Base-by-base conservation (phyloP, 2,797 vertebrate genomes). In the Scolopax rusticola region DNA sequence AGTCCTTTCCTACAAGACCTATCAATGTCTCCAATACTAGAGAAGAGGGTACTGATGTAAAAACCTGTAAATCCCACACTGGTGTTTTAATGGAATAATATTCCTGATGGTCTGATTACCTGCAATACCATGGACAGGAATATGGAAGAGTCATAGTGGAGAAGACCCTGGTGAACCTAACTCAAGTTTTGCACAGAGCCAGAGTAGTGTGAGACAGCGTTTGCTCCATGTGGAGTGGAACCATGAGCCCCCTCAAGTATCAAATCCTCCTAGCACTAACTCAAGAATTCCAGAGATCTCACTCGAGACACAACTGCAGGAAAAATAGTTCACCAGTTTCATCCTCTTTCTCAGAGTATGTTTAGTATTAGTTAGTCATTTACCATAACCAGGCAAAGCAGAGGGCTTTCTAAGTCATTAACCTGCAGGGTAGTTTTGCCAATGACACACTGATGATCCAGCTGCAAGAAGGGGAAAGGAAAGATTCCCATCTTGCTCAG, bases 241-340 rank as follows among this genome's bases (percentile, higher is more conserved):
- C 61, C 30, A 24, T 0, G 36, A 64, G 3, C 1, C 24, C 24
- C 11, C 51, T n/a, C 0, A 0, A n/a, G 40, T 1, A 54, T n/a
- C 15, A 27, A 43, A n/a, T 48, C 38, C 28, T 88, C 73, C 76
- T 24, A 33, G 15, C 16, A 2, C 15, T 8, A 38, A 75, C 5
- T 57, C 41, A 6, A 12, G 33, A 9, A 36, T 87, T 84, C 64
- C 79, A 71, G 38, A 57, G 53, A 33, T 50, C 30, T 43, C 6
- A 1, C 56, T 68, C 9, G 48, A 73, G 67, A 59, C 33, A 21
- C 33, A 48, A 21, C 20, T 36, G 9, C 43, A 63, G 24, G 32
- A 15, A 48, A 76, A 74, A 15, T 1, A 28, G 16, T 25, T n/a
- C 7, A 15, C 20, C 41, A 50, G 17, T 60, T 15, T 47, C 67